phyloP scores from a whole-genome alignment of 2,113 vertebrate species.

The Leucosticte australis region DNA sequence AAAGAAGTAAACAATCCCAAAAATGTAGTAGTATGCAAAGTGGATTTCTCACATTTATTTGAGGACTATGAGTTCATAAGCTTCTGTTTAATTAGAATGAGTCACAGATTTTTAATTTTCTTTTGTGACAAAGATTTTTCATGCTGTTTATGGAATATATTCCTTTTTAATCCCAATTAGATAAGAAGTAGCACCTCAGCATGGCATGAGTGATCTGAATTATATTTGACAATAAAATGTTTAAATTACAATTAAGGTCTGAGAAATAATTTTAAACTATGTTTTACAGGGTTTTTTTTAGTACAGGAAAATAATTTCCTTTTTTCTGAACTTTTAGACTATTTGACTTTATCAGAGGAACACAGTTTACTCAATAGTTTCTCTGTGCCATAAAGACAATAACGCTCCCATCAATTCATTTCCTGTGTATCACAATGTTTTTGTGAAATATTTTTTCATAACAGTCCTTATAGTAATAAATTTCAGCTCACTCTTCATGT shows the following conservation, averaged over 20 bases:
- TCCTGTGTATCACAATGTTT: background rate
- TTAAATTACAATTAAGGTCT: background rate
- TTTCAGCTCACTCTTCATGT: background rate
- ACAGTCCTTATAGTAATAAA: background rate
- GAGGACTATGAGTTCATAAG: background rate
- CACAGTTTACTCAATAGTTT: background rate
- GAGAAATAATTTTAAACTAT: background rate
- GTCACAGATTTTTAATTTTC: background rate
- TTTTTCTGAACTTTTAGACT: background rate
- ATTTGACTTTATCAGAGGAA: background rate
- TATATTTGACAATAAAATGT: background rate
- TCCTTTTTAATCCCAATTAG: background rate
- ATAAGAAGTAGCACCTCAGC: background rate
- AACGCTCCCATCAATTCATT: background rate
- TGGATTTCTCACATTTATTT: background rate
- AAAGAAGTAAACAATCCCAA: background rate
- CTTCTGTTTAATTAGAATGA: conserved; percentile 1
- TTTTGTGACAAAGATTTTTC: background rate
- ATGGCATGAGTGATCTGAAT: background rate
- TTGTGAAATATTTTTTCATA: background rate
- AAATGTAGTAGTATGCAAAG: background rate
- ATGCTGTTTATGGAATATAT: background rate
- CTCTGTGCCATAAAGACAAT: background rate
- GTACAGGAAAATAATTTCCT: background rate
- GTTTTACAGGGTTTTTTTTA: background rate